Evolutionary conservation across 1,140 invertebrate species (phyloP), one percentile per base, ranked within the genome.

Genomic region (Euglossa dilemma): DNA sequence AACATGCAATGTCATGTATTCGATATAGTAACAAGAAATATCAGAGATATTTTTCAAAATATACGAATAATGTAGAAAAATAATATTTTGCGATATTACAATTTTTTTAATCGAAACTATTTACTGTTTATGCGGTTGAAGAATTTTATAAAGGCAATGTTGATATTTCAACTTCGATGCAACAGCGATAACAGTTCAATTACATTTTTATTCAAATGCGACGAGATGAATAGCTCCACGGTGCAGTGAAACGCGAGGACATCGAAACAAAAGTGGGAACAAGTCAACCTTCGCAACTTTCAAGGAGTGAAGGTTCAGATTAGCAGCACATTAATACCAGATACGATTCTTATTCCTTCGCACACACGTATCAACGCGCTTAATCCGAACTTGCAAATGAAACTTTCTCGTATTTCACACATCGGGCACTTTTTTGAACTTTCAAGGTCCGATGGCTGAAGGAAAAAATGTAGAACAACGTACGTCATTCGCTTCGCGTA

Each of bases 241-340:
- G 23, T 28, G 23, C 57, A 23, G 57, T 63, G 73, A 75, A 75
- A 63, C 45, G 45, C 73, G n/a, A 28, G 43, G 45, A 50, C 43
- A 23, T 28, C 20, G 57, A 63, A 75, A 75, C 57, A 63, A 75
- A 75, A 75, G 73, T 75, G 73, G 73, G 73, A 75, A 75, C 73
- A 63, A 50, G 73, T 75, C 57, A 75, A 75, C 57, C 73, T 75
- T 75, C 73, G 36, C 45, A 45, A 47, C 72, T 74, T 74, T 61
- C 72, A 61, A 75, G n/a, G 57, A 75, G 57, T 12, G 73, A 75
- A 75, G 73, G 73, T 50, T 75, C 45, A 16, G 23, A 28, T 75
- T 18, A 47, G 43, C 56, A 18, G 36, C 11, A 63, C 18, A 57
- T 57, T 57, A 73, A 57, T 57, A 73, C 12, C 52, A 54, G 12